Conservation (phyloP, 1,140 invertebrate species). For the Pteromalus puparum region DNA sequence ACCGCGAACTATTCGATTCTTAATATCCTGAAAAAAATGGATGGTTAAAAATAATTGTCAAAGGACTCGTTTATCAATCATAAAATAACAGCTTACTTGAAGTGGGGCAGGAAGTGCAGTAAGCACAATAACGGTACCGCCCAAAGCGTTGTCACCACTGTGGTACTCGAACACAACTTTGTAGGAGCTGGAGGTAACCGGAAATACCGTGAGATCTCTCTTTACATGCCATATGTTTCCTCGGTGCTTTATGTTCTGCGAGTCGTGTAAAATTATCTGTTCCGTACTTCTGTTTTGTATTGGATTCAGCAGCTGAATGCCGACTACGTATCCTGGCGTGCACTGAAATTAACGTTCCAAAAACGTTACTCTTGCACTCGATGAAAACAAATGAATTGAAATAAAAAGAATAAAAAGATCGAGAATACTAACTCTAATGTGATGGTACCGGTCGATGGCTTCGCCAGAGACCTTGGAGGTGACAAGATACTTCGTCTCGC, state of each 20-base stretch:
- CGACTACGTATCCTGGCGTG: slow-evolving; percentile 85
- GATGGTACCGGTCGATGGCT: slow-evolving; percentile 75
- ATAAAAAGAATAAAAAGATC: slow-evolving; percentile 15
- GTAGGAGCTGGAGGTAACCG: slow-evolving; percentile 89
- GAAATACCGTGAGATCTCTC: slow-evolving; percentile 90
- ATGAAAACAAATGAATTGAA: neutral
- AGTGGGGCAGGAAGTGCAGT: slow-evolving; percentile 83
- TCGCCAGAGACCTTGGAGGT: slow-evolving; percentile 80
- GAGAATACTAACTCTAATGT: slow-evolving; percentile 66
- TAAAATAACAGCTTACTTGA: slow-evolving; percentile 55
- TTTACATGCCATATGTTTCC: slow-evolving; percentile 85
- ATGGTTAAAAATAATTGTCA: neutral
- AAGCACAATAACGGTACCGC: slow-evolving; percentile 88
- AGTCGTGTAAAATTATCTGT: slow-evolving; percentile 86
- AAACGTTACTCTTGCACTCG: neutral
- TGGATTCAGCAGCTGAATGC: slow-evolving; percentile 90
- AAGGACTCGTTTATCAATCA: neutral
- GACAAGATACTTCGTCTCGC: slow-evolving; percentile 86
- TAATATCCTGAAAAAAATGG: slow-evolving; percentile 76
- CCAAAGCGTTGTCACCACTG: slow-evolving; percentile 86
- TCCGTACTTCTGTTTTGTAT: slow-evolving; percentile 92
- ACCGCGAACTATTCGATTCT: slow-evolving; percentile 83
- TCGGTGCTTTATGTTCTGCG: slow-evolving; percentile 77
- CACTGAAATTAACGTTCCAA: slow-evolving; percentile 77
- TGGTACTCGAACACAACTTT: slow-evolving; percentile 88